Conservation (phyloP, 2,888 invertebrate species). For the Lasioglossum morio region DNA sequence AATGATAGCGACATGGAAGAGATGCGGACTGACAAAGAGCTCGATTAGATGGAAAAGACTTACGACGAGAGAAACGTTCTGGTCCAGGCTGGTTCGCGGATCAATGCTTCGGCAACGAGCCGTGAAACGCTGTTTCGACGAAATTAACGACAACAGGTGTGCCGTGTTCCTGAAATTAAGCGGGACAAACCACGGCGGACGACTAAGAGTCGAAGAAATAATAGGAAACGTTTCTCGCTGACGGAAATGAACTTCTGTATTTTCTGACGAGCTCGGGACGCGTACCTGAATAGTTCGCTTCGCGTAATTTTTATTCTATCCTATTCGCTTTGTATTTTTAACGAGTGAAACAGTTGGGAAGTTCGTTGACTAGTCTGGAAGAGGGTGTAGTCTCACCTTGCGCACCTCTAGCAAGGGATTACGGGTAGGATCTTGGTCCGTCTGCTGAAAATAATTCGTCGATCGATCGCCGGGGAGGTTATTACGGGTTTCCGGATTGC, state of each 20-base stretch:
- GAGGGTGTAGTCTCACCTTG: not conserved
- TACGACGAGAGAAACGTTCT: not conserved
- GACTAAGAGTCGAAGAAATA: not conserved
- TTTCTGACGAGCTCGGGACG: not conserved
- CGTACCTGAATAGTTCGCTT: not conserved
- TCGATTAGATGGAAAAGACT: not conserved
- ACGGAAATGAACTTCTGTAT: not conserved
- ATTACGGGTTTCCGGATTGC: constrained; percentile 7
- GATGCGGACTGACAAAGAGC: not conserved
- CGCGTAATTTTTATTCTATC: not conserved
- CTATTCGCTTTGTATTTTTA: not conserved
- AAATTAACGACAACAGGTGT: constrained; percentile 16
- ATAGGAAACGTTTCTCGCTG: not conserved
- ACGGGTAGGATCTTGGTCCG: not conserved
- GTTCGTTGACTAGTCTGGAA: not conserved
- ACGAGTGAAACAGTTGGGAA: not conserved
- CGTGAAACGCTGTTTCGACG: not conserved
- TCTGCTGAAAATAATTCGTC: not conserved
- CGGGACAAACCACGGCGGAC: not conserved
- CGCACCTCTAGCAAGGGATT: not conserved
- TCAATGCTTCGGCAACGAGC: not conserved
- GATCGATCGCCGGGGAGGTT: not conserved
- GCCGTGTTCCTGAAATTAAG: constrained; percentile 13
- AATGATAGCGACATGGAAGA: not conserved
- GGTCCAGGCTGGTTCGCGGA: not conserved